Base-by-base conservation (phyloP, 2,797 vertebrate species). In the Acrocephalus scirpaceus region DNA sequence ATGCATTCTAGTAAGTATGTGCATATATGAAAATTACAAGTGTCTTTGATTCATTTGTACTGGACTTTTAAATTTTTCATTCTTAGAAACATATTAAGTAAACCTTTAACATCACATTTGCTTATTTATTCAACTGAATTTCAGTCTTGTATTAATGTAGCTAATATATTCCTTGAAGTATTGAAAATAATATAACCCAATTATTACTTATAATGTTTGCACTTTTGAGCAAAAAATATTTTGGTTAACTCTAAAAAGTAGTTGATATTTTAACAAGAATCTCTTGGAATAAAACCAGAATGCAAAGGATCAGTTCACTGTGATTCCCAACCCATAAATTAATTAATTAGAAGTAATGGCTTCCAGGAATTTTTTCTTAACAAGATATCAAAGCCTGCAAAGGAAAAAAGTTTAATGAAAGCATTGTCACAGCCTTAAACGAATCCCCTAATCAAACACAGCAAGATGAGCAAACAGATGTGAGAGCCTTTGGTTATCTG, bases 371-470 rank as follows among this genome's bases (percentile, higher is more conserved):
- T 44, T 90, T 90, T 92, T 92, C 75, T 88, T 88, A 95, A 72
- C 82, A 88, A 94, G 23, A 30, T 86, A 88, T 25, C 80, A 92
- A 95, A 20, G 72, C 75, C 91, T 95, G 94, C 54, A 88, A 90
- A 88, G 71, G 56, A 90, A 90, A 90, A 84, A 42, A 56, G 11
- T 11, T 69, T 50, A 72, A 65, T 20, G 74, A 86, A 86, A 95
- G 66, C 56, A 77, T 58, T 80, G 74, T 70, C 60, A 60, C 27
- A 81, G 57, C 71, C 80, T 89, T 74, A 84, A 91, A 77, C 29
- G 53, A 95, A 82, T 19, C 50, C 20, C 44, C 57, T 74, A 72
- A 32, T 93, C 36, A 66, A 76, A 54, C 71, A 80, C 2, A 90
- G 85, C 83, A 54, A 51, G 81, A 82, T 26, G 89, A 95, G 57